Evolutionary conservation across 2,113 vertebrate species (phyloP).

Genomic region (Patagioenas fasciata): DNA sequence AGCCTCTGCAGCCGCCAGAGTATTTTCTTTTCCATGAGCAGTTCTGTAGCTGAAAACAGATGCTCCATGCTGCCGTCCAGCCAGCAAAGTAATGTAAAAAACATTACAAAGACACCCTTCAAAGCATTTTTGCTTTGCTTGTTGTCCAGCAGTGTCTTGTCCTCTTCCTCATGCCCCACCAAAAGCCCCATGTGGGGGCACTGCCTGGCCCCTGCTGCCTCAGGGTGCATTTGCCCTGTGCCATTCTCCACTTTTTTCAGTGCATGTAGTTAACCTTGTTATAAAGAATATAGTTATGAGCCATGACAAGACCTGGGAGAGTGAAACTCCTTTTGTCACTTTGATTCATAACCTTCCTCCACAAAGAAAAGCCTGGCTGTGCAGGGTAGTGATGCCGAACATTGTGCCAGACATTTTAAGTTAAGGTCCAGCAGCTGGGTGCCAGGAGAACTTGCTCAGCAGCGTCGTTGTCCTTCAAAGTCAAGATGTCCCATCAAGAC

Average conservation of each 20-base stretch:
- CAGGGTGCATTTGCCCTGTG: accelerated
- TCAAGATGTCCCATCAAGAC: not conserved
- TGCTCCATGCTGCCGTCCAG: slow-evolving; percentile 61
- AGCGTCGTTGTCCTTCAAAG: not conserved
- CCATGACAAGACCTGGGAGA: not conserved
- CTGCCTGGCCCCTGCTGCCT: not conserved
- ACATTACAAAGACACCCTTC: slow-evolving; percentile 57
- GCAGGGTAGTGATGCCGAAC: not conserved
- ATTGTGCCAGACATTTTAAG: not conserved
- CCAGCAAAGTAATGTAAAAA: slow-evolving; percentile 65
- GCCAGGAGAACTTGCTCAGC: not conserved
- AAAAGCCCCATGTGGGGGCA: not conserved
- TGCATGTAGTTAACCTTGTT: not conserved
- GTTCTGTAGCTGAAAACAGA: slow-evolving; percentile 82
- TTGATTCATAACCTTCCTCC: not conserved
- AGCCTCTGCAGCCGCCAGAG: slow-evolving; percentile 54
- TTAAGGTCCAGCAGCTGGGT: not conserved
- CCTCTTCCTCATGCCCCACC: not conserved
- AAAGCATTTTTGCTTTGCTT: slow-evolving; percentile 46
- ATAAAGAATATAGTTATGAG: not conserved
- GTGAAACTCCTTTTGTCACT: not conserved
- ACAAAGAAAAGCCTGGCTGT: not conserved
- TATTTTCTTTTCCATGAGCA: slow-evolving; percentile 83
- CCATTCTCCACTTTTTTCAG: not conserved
- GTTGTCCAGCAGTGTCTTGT: not conserved